phyloP scores from a whole-genome alignment of 2,113 vertebrate species.

The Microcebus tavaratra region DNA sequence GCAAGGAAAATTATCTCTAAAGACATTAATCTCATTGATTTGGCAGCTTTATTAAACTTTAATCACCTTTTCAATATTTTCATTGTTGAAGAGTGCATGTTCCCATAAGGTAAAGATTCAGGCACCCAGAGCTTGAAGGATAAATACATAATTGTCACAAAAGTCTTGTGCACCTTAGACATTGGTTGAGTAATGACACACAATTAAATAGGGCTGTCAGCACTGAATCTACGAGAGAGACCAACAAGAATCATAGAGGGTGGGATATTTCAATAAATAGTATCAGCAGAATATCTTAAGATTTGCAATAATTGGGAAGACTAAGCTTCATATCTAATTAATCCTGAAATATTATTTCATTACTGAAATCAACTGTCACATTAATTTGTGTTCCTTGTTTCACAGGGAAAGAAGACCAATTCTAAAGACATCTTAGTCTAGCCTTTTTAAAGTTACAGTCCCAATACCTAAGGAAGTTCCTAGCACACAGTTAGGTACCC shows the following conservation, averaged over 20 bases:
- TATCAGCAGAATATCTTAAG: not conserved
- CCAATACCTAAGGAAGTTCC: not conserved
- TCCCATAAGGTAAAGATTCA: constrained; percentile 58
- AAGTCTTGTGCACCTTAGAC: constrained; percentile 6
- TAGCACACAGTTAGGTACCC: not conserved
- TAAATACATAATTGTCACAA: constrained; percentile 28
- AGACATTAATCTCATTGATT: constrained; percentile 73
- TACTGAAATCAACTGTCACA: not conserved
- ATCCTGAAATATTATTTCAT: not conserved
- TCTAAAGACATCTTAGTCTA: not conserved
- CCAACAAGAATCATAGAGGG: not conserved
- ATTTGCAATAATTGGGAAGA: not conserved
- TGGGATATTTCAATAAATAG: not conserved
- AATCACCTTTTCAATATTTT: constrained; percentile 68
- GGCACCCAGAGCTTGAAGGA: not conserved
- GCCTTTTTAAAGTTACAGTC: not conserved
- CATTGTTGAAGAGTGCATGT: constrained; percentile 57
- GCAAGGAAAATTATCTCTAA: constrained; percentile 68
- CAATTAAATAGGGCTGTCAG: constrained; percentile 77
- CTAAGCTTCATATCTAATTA: constrained; percentile 1
- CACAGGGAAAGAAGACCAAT: not conserved
- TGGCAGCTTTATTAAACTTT: constrained; percentile 79
- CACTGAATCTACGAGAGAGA: constrained; percentile 51
- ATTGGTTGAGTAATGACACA: constrained; percentile 62
- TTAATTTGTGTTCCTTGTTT: not conserved